Base-by-base conservation (phyloP, 1,140 invertebrate species). In the Anoplolepis gracilipes region DNA sequence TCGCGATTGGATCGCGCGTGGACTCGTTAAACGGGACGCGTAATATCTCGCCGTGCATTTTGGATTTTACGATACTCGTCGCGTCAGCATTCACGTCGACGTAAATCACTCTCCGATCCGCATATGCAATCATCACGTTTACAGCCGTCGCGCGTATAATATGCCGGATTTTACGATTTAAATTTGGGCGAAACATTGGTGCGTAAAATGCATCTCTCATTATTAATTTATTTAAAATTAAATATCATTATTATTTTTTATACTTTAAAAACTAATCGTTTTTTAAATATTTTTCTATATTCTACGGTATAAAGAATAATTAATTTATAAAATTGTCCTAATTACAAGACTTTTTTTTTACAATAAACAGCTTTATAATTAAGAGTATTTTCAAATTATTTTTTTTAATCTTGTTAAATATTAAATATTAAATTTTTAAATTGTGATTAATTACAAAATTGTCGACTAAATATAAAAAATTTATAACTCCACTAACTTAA, bases 1-100 rank as follows among this genome's bases (percentile, higher is more conserved):
- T 59, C 25, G 46, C 49, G 39, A 72, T 82, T 59, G 59, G 19
- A 81, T 81, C 78, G 65, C 78, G 78, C 33, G 78, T 53, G 39
- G 49, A 70, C 64, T 81, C 33, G 49, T 81, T 81, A 72, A 81
- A 81, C 36, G 65, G 53, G 25, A 81, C 33, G 46, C 19, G 46
- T 70, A 81, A 69, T 42, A 67, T 65, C 76, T 39, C 64, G 64
- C 19, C 22, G 46, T 22, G 33, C 49, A 33, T 70, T 70, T 55
- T 30, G 46, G 19, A 57, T 70, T 65, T 55, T 70, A 64, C 25
- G 65, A 81, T 70, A 36, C 33, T 57, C 65, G 25, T 81, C 36
- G 49, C n/a, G 64, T 39, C 53, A 28, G 8, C 25, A 4, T 49
- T 57, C 64, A 16, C 30, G 49, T 69, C 46, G 49, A 46, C 36